phyloP scores from a whole-genome alignment of 2,888 invertebrate genomes.

The Heteropelma amictum region DNA sequence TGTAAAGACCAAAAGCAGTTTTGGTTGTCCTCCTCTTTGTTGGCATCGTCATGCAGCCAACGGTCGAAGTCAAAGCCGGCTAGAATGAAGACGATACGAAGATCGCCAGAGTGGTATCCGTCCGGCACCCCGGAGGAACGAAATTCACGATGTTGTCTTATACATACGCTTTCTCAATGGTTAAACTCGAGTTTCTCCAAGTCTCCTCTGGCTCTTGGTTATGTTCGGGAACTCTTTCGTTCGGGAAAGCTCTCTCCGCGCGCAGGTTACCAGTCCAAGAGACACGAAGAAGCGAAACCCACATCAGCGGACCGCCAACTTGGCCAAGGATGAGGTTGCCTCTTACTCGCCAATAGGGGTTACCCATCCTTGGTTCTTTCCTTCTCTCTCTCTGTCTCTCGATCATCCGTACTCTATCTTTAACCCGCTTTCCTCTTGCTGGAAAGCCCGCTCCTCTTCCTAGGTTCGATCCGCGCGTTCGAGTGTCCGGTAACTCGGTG shows the following conservation, averaged over 20 bases:
- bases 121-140: slow-evolving; percentile 22
- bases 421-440: slow-evolving; percentile 43
- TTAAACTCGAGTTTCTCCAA: slow-evolving; percentile 61
- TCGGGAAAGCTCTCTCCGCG: slow-evolving; percentile 24
- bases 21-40: slow-evolving; percentile 13
- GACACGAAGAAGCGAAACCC: slow-evolving; percentile 34
- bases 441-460: slow-evolving; percentile 55
- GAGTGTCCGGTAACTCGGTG: slow-evolving; percentile 76
- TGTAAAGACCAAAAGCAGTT: slow-evolving; percentile 32
- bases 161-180: slow-evolving; percentile 66
- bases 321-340: slow-evolving; percentile 35
- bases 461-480: slow-evolving; percentile 61
- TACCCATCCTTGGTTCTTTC: slow-evolving; percentile 41
- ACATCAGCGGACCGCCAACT: slow-evolving; percentile 44
- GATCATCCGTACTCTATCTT: slow-evolving; percentile 20
- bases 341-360: slow-evolving; percentile 55
- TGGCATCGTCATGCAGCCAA: slow-evolving; percentile 27
- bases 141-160: slow-evolving; percentile 57
- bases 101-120: slow-evolving; percentile 32
- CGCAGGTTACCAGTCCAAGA: slow-evolving; percentile 39
- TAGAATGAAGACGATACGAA: slow-evolving; percentile 30
- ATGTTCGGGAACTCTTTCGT: slow-evolving; percentile 12
- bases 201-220: slow-evolving; percentile 42
- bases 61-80: slow-evolving; percentile 39
- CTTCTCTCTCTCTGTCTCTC: slow-evolving; percentile 37